Evolutionary conservation across 2,797 vertebrate species (phyloP), one percentile per base, ranked within the genome.

Genomic region (Distichodus sexfasciatus): DNA sequence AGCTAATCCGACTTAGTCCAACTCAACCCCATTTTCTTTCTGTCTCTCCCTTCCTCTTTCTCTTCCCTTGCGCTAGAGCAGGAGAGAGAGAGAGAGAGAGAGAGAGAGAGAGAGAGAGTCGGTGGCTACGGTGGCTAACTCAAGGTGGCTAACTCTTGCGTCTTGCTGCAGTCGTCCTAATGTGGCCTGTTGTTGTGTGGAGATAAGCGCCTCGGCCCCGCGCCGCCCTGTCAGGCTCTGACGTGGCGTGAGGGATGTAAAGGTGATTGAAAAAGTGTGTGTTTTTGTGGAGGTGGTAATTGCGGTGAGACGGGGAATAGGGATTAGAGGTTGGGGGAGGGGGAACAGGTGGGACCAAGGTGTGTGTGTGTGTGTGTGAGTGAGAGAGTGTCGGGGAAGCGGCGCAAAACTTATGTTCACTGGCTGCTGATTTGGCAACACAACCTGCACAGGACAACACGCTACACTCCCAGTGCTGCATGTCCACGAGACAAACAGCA

Each of bases 151-250:
- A 58, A 44, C 28, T 63, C 68, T 60, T 61, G 17, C 21, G 36
- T 23, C 10, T 41, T 54, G 8, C 21, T 48, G 21, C 55, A 57
- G 15, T 71, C 48, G 19, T 62, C 50, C 19, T 72, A 72, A 67
- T 58, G 48, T 46, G 67, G 51, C 51, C 47, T 51, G 71, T 79
- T 76, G 74, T 76, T 76, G 65, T 69, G 61, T 44, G 54, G 35
- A 66, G 78, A 79, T 79, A 79, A 79, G 62, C 50, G 31, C 36
- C 54, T 57, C 31, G 31, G 43, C 54, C 61, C 31, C 50, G 41
- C 41, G n/a, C 50, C 66, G 67, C 47, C 58, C 55, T 57, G 63
- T 71, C 64, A 53, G 64, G 51, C 64, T 47, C 65, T 62, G 29
- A 62, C n/a, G n/a, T 36, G 21, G 41, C 47, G 12, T 68, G 65